Evolutionary conservation across 2,797 vertebrate species (phyloP).

Genomic region (Myoxocephalus aenaeus): DNA sequence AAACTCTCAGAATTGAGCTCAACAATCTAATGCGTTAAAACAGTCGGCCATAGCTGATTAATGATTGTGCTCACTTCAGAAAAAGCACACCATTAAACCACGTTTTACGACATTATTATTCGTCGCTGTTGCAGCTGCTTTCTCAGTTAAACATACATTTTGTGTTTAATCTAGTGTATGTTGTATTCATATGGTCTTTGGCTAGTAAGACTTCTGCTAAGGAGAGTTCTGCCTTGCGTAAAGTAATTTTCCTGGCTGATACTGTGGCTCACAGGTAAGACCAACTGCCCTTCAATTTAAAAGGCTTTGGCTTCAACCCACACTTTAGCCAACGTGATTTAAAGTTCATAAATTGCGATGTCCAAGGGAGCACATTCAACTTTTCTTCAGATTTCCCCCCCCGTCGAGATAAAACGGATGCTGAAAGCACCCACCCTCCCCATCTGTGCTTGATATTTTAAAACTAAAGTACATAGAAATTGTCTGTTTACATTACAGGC

Average conservation of each 20-base stretch:
- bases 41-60: neutral
- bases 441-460: neutral
- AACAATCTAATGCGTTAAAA: neutral
- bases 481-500: neutral
- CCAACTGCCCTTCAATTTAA: neutral
- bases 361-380: neutral
- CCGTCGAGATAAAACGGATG: neutral
- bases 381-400: too few relatives aligned
- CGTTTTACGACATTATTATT: neutral
- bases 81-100: neutral
- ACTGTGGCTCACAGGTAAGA: slow-evolving; percentile 1
- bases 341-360: neutral
- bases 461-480: neutral
- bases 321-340: neutral
- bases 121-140: neutral
- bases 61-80: neutral
- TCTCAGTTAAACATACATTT: neutral
- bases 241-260: slow-evolving; percentile 6
- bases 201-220: neutral
- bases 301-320: neutral
- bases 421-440: neutral
- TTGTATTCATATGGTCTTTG: neutral
- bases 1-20: neutral
- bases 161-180: neutral
- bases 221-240: neutral